A percentile compares a stretch with the other conserved stretches of the same genome.
phyloP scores from a whole-genome alignment of 2,888 invertebrate species.

The Drosophila antonietae region DNA sequence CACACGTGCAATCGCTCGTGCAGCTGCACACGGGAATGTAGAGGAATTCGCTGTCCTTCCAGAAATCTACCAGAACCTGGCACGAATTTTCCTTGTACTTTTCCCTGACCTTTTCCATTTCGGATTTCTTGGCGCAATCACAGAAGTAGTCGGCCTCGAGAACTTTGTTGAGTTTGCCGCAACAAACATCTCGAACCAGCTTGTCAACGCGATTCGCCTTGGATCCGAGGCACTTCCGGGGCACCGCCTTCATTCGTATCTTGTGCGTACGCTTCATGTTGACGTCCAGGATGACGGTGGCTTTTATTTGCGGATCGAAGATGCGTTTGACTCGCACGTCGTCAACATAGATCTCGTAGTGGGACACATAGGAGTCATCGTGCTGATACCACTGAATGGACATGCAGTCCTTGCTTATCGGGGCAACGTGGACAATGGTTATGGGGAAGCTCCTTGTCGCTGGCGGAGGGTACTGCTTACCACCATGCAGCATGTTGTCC shows the following conservation, averaged over 20 bases:
- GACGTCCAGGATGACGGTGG: slow-evolving; percentile 55
- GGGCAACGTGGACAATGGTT: slow-evolving; percentile 38
- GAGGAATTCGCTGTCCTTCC: slow-evolving; percentile 63
- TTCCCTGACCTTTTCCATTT: slow-evolving; percentile 14
- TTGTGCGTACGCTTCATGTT: slow-evolving; percentile 36
- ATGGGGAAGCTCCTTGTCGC: slow-evolving; percentile 48
- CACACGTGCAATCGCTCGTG: slow-evolving; percentile 24
- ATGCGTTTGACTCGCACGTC: slow-evolving; percentile 33
- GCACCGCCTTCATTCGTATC: slow-evolving; percentile 42
- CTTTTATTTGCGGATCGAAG: slow-evolving; percentile 32
- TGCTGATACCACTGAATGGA: slow-evolving; percentile 59
- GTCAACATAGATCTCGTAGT: slow-evolving; percentile 63
- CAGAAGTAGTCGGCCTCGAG: slow-evolving; percentile 37
- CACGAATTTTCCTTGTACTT: slow-evolving; percentile 25
- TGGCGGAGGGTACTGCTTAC: slow-evolving; percentile 25
- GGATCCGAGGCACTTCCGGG: slow-evolving; percentile 10
- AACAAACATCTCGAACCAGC: slow-evolving; percentile 43
- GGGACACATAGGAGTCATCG: slow-evolving; percentile 44
- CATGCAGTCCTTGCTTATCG: slow-evolving; percentile 41
- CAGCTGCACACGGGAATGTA: slow-evolving; percentile 51
- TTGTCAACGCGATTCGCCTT: slow-evolving; percentile 28
- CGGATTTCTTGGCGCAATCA: slow-evolving; percentile 25
- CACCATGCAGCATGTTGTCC: slow-evolving; percentile 32
- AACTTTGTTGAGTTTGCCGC: slow-evolving; percentile 22
- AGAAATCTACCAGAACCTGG: slow-evolving; percentile 52